phyloP scores from a whole-genome alignment of 2,888 invertebrate genomes.

The Oscheius onirici region DNA sequence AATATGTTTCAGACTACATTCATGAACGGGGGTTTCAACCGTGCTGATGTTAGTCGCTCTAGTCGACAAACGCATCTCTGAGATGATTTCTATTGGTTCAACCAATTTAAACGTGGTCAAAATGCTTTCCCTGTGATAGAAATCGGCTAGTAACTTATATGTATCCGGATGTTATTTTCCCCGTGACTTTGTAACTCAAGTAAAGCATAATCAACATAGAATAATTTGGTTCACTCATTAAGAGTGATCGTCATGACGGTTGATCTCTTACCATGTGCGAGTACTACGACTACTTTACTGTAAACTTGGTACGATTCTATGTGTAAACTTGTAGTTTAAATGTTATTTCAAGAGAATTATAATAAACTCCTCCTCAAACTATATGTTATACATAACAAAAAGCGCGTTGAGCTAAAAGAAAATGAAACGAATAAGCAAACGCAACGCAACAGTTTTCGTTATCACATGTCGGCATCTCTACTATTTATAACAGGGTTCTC shows the following conservation, averaged over 20 bases:
- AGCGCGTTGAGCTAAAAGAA: too few species aligned
- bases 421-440: too few species aligned
- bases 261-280: constrained; percentile 24
- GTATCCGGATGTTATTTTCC: neutral
- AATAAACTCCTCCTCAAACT: too few species aligned
- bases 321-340: too few species aligned
- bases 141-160: neutral
- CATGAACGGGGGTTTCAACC: neutral
- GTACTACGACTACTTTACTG: neutral
- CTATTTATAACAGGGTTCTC: too few species aligned
- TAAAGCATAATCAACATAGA: constrained; percentile 1
- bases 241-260: constrained; percentile 3
- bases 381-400: too few species aligned
- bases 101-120: neutral
- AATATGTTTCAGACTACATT: neutral
- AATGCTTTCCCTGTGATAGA: neutral
- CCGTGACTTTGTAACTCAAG: neutral
- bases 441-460: too few species aligned
- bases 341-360: too few species aligned
- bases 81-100: neutral
- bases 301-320: too few species aligned
- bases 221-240: constrained; percentile 4
- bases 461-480: too few species aligned
- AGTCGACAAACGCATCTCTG: constrained; percentile 16
- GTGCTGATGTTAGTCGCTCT: neutral